Base-by-base conservation (phyloP, 2,888 invertebrate genomes). In the Zhengitettix transpicula region DNA sequence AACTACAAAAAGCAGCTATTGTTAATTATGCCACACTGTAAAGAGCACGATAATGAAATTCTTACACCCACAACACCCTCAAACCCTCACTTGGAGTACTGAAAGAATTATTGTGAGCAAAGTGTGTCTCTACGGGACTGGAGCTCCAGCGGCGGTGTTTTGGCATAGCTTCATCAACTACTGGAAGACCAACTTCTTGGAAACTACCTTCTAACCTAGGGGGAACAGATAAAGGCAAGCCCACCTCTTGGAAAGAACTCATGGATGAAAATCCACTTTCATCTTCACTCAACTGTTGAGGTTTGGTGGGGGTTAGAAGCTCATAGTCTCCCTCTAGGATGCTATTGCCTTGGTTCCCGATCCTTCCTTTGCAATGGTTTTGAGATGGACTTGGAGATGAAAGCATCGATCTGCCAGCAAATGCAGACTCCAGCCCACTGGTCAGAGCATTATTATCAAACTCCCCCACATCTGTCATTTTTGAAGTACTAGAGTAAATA, bases 241-340 rank as follows among this genome's bases (percentile, higher is more conserved):
- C 87, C 55, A 88, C 81, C 69, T 89, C 89, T 73, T 89, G 87
- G 70, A 88, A 89, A 10, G 89, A 89, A 71, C 83, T 88, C 78
- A 89, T 85, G 10, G 89, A 89, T 14, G 88, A 88, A 72, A 89
- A 89, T 41, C 89, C 89, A 69, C 89, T 89, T 72, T 89, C 89
- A 67, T 89, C 88, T 70, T 89, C 89, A 40, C 61, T 61, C 8
- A 58, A 56, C 17, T 61, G 61, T n/a, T 55, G 16, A 11, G 41
- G 55, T 12, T n/a, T 28, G 28, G 55, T n/a, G 40, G n/a, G 7
- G 41, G 28, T 55, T 7, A 41, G n/a, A n/a, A 40, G n/a, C 10
- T 55, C 17, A 40, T n/a, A 17, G 9, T 55, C n/a, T 1, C 40
- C 55, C 40, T 12, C 10, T 9, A 40, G 40, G 14, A 28, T 41